Evolutionary conservation across 2,797 vertebrate genomes (phyloP).

Genomic region (Clarias laeviceps): DNA sequence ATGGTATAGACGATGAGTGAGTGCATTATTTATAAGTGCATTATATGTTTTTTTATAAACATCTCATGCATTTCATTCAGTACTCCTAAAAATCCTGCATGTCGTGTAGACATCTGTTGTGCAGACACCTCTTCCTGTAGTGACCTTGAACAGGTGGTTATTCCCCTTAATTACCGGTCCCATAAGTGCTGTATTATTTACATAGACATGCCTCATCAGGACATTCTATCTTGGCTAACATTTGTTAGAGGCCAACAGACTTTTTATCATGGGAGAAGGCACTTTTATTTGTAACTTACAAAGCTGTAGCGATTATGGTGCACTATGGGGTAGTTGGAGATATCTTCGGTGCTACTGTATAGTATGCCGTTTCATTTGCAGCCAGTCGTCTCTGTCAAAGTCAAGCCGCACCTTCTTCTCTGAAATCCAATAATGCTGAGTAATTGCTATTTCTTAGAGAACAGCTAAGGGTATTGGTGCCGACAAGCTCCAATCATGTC

Average conservation of each 20-base stretch:
- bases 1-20: too few relatives aligned
- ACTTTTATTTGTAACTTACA: neutral
- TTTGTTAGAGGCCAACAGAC: neutral
- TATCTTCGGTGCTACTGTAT: neutral
- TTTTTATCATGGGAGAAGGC: constrained; percentile 12
- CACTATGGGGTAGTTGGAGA: neutral
- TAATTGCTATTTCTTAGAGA: constrained; percentile 28
- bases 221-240: neutral
- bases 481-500: constrained; percentile 24
- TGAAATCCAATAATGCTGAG: neutral
- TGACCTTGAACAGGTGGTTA: neutral
- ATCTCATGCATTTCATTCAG: neutral
- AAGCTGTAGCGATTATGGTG: neutral
- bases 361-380: neutral
- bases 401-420: neutral
- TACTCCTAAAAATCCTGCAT: neutral
- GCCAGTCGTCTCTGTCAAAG: constrained; percentile 16
- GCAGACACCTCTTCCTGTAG: neutral
- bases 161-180: neutral
- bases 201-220: neutral
- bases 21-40: too few relatives aligned
- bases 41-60: too few relatives aligned
- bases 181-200: neutral
- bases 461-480: neutral
- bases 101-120: neutral